These are phyloP conservation scores for Vulpes vulpes DNA, from an alignment of 2,113 vertebrate genomes.

Conservation along the genomic window DNA sequence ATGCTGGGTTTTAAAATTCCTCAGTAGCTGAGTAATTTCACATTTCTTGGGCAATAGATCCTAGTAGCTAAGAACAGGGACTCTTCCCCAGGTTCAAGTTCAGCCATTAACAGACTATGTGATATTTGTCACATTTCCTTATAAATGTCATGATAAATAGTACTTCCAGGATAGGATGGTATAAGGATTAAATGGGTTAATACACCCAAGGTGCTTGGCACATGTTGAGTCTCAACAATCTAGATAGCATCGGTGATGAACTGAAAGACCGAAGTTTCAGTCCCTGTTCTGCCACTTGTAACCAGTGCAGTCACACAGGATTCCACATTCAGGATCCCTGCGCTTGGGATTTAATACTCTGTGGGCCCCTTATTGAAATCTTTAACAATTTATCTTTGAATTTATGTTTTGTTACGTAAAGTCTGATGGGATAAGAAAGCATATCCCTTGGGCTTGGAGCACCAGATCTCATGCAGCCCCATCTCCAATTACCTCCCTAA, in stretches of 20 bases:
- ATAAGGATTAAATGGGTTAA: neutral
- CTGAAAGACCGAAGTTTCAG: neutral
- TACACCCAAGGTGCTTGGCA: neutral
- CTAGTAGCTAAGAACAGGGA: constrained; percentile 1
- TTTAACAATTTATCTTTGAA: neutral
- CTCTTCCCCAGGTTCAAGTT: neutral
- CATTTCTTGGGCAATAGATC: neutral
- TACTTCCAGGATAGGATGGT: neutral
- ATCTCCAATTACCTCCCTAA: neutral
- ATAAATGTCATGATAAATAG: neutral
- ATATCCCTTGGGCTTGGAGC: neutral
- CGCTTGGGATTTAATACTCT: neutral
- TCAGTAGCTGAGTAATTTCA: neutral
- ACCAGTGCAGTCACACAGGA: neutral
- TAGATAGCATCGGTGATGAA: no score
- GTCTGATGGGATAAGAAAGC: neutral
- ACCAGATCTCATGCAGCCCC: neutral
- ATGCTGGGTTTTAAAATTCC: neutral
- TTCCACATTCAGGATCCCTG: neutral
- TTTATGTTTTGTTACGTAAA: neutral
- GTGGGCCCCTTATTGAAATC: neutral
- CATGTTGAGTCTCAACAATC: neutral
- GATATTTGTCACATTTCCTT: neutral
- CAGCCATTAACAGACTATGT: neutral
- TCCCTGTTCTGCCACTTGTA: neutral